A percentile compares a stretch with the other conserved stretches of the same genome.
Evolutionary conservation across 37 sponge, comb jelly and placozoan species (phyloP).

Genomic region (Geodia barretti): DNA sequence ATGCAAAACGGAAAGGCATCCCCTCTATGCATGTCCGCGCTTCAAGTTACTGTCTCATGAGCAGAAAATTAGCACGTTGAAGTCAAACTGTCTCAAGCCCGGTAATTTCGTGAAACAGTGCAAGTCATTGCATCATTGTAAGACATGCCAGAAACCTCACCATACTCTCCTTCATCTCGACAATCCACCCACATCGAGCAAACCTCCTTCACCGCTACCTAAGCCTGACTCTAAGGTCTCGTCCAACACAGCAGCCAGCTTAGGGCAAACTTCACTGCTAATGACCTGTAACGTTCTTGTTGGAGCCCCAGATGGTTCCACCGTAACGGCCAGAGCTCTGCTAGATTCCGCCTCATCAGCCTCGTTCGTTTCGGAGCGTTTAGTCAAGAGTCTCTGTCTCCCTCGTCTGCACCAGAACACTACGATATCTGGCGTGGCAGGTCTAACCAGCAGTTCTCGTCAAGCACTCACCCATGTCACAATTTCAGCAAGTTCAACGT

Average conservation of each 20-base stretch:
- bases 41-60: slow-evolving; percentile 30
- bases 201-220: neutral
- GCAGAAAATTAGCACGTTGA: neutral
- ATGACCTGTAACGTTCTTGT: slow-evolving; percentile 15
- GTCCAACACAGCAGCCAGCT: slow-evolving; percentile 3
- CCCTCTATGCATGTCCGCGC: slow-evolving; percentile 11
- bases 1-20: slow-evolving; percentile 25
- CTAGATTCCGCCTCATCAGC: slow-evolving; percentile 15
- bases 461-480: slow-evolving; percentile 2
- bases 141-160: slow-evolving; percentile 30
- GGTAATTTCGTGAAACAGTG: slow-evolving; percentile 24
- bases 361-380: slow-evolving; percentile 12
- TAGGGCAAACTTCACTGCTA: too few relatives aligned
- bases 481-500: slow-evolving; percentile 11
- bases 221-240: too few relatives aligned
- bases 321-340: slow-evolving; percentile 13
- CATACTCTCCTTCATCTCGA: slow-evolving; percentile 22
- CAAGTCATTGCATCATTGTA: too few relatives aligned
- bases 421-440: slow-evolving; percentile 25
- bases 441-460: neutral
- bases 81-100: slow-evolving; percentile 15
- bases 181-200: neutral
- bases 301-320: slow-evolving; percentile 6
- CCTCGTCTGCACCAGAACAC: neutral
- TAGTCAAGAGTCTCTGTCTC: slow-evolving; percentile 2